Conservation (phyloP, 2,113 vertebrate species). For the Philantomba maxwellii region DNA sequence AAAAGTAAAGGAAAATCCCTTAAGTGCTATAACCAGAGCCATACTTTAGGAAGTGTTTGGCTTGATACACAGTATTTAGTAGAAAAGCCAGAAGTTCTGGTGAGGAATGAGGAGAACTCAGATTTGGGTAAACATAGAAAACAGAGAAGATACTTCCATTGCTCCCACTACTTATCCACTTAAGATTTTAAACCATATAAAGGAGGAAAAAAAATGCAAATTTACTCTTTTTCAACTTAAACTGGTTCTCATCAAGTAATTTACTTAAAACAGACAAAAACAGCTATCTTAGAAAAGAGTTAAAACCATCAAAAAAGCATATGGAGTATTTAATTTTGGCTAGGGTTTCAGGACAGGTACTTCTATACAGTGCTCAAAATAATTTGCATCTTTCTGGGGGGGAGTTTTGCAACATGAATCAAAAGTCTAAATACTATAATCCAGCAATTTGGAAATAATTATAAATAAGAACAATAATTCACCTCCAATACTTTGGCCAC, state of each 20-base stretch:
- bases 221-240: constrained; percentile 2
- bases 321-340: neutral
- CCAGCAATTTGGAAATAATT: neutral
- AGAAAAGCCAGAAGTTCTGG: neutral
- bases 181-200: neutral
- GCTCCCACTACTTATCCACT: neutral
- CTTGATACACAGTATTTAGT: neutral
- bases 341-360: neutral
- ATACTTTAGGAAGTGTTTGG: neutral
- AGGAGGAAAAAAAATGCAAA: neutral
- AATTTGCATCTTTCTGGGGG: neutral
- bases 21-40: neutral
- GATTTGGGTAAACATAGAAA: neutral
- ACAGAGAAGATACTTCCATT: neutral
- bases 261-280: constrained; percentile 36
- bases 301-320: neutral
- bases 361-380: neutral
- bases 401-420: constrained; percentile 4
- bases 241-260: neutral
- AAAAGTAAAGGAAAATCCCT: neutral
- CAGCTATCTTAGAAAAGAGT: neutral
- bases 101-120: neutral
- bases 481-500: neutral
- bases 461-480: neutral
- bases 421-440: neutral